These are phyloP conservation scores for Anolis carolinensis DNA, from an alignment of 2,113 vertebrate genomes.

Conservation along the genomic window DNA sequence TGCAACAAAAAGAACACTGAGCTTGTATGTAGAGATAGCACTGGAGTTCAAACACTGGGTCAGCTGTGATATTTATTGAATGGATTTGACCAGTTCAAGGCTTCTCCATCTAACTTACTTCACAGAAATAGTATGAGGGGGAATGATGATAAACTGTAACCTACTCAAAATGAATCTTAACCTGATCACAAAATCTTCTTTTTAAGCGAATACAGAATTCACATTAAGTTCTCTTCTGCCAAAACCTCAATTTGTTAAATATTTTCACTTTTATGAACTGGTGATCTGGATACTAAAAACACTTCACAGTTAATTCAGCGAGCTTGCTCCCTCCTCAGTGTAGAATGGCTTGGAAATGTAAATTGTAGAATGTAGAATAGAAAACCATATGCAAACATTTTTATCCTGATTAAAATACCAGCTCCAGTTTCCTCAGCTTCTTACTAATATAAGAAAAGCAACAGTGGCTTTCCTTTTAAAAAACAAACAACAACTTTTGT, in stretches of 20 bases:
- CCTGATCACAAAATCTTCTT: background rate
- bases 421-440: too few species aligned
- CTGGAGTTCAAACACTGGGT: too few species aligned
- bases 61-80: background rate
- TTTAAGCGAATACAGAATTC: background rate
- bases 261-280: background rate
- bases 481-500: background rate
- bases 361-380: too few species aligned
- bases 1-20: too few species aligned
- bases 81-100: background rate
- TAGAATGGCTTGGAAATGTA: too few species aligned
- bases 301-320: too few species aligned
- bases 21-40: too few species aligned
- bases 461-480: background rate
- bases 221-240: background rate
- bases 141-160: background rate
- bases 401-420: too few species aligned
- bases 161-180: background rate
- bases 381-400: too few species aligned
- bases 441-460: too few species aligned
- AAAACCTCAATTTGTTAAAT: background rate
- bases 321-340: too few species aligned
- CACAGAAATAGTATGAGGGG: background rate
- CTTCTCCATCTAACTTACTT: background rate
- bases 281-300: background rate